These are phyloP conservation scores for Megamerina dolium DNA, from an alignment of 2,888 invertebrate genomes.

Conservation along the genomic window DNA sequence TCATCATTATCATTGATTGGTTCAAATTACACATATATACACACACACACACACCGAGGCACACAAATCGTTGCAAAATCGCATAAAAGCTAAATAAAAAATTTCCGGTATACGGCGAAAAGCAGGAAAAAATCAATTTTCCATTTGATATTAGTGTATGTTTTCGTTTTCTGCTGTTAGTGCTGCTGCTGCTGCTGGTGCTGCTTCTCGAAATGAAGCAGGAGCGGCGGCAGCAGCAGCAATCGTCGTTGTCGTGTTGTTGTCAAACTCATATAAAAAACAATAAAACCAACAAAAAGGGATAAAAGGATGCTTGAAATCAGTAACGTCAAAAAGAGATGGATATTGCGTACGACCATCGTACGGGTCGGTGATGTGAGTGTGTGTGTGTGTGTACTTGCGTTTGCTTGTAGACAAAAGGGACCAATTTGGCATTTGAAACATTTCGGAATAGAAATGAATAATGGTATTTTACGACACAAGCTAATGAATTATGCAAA, in stretches of 20 bases:
- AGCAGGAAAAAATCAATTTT: conserved; percentile 48
- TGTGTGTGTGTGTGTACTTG: neutral
- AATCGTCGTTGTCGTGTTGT: conserved; percentile 5
- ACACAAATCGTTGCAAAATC: neutral
- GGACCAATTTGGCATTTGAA: conserved; percentile 10
- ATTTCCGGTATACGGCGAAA: conserved; percentile 30
- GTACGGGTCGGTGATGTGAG: neutral
- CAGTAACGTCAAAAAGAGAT: conserved; percentile 20
- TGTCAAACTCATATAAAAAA: conserved; percentile 5
- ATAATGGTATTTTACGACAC: conserved; percentile 11
- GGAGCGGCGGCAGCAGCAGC: conserved; percentile 18
- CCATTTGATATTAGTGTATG: too few relatives aligned
- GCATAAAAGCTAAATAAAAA: conserved; percentile 17
- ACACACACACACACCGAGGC: neutral
- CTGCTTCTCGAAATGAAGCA: conserved; percentile 33
- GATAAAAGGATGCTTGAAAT: conserved; percentile 22
- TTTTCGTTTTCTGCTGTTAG: conserved; percentile 3
- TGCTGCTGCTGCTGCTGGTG: conserved; percentile 3
- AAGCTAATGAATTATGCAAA: conserved; percentile 22
- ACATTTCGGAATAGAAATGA: conserved; percentile 8
- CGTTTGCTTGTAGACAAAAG: neutral
- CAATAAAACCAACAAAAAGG: too few relatives aligned
- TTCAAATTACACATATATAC: neutral
- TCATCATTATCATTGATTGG: too few relatives aligned
- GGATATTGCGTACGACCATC: conserved; percentile 11